Evolutionary conservation across 2,797 vertebrate species (phyloP).

Genomic region (Vipera ursinii): DNA sequence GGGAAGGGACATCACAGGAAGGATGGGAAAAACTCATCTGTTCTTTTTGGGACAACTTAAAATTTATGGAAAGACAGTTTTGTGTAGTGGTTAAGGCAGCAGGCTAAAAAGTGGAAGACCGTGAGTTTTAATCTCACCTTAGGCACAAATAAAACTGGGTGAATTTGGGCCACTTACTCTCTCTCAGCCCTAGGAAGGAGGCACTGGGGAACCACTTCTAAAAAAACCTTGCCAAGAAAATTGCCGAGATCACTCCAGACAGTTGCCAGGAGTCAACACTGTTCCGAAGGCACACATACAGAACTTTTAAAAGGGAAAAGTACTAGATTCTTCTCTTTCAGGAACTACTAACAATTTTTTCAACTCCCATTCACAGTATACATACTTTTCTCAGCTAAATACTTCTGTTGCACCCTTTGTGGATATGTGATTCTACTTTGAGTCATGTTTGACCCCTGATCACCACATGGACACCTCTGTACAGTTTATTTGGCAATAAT

Average conservation of each 20-base stretch:
- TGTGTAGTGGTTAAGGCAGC: neutral
- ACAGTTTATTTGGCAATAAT: neutral
- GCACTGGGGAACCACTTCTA: neutral
- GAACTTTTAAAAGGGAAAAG: neutral
- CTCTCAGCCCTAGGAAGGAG: neutral
- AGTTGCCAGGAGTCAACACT: neutral
- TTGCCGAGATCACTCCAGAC: neutral
- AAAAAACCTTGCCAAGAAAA: neutral
- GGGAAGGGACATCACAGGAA: neutral
- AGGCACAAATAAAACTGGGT: neutral
- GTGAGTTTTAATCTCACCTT: neutral
- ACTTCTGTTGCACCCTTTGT: neutral
- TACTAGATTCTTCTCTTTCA: neutral
- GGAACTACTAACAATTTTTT: neutral
- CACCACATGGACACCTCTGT: neutral
- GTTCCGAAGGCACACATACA: neutral
- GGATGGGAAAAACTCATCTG: neutral
- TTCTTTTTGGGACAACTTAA: neutral
- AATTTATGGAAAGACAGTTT: neutral
- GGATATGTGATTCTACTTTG: neutral
- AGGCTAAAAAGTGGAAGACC: neutral
- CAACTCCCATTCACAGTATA: neutral
- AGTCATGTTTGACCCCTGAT: neutral
- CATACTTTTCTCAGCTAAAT: neutral
- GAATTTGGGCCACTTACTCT: neutral